phyloP scores from a whole-genome alignment of 2,113 vertebrate genomes.

The Apistogramma diplotaenia region DNA sequence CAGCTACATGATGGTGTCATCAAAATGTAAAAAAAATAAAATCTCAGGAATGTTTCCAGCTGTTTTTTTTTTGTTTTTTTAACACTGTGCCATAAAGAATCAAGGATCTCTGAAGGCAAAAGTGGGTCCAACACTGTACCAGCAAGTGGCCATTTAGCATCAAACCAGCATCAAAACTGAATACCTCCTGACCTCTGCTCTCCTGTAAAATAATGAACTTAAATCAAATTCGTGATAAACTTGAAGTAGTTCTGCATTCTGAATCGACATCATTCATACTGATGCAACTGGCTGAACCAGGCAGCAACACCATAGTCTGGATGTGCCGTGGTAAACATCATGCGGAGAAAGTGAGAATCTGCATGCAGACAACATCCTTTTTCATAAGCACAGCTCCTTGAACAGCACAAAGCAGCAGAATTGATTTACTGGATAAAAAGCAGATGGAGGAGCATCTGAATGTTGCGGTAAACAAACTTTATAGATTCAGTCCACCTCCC shows the following conservation, averaged over 20 bases:
- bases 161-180: not conserved
- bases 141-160: not conserved
- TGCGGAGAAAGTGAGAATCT: constrained; percentile 3
- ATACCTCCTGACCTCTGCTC: not conserved
- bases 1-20: not conserved
- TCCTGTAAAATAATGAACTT: not conserved
- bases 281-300: not conserved
- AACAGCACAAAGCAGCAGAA: constrained; percentile 44
- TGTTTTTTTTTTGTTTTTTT: not conserved
- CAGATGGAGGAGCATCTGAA: constrained; percentile 53
- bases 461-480: constrained; percentile 53
- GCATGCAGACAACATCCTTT: constrained; percentile 41
- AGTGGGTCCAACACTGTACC: not conserved
- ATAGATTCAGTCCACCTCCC: constrained; percentile 25
- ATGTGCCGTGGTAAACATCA: not conserved
- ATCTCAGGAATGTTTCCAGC: not conserved
- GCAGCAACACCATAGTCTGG: not conserved
- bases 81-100: not conserved
- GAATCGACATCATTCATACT: not conserved
- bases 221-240: not conserved
- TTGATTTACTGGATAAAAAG: constrained; percentile 59
- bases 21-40: not conserved
- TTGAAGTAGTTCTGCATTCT: not conserved
- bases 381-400: constrained; percentile 37
- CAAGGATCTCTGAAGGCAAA: not conserved